Evolutionary conservation across 2,113 vertebrate species (phyloP), one percentile per base, ranked within the genome.

Genomic region (Tyto alba): DNA sequence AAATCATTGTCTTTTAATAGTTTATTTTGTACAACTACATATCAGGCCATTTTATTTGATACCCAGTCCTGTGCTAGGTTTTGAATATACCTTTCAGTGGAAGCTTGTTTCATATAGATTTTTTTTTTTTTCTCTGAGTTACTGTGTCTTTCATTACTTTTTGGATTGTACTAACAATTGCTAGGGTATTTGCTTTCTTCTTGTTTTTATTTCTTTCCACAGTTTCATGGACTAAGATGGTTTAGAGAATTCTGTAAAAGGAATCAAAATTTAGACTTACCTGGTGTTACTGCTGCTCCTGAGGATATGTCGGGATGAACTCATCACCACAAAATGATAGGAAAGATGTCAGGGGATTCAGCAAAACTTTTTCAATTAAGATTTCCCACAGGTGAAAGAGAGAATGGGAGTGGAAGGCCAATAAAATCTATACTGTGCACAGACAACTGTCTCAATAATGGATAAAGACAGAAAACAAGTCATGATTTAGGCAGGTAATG

Each of bases 21-120:
- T 57, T 90, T 63, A 5, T 67, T 85, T 68, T 60, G 4, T 34
- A 40, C 2, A 63, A 27, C 11, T 76, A 16, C 27, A 4, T 76
- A 62, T 26, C 4, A 16, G 32, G 7, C 10, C 1, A 36, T 91
- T 91, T 90, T 60, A 74, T 72, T 72, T 0, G 0, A 59, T 36
- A 64, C 5, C 9, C 9, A 59, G 5, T 64, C 32, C 9, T 2
- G 7, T 0, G 1, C 7, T 25, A 60, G 14, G 38, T 53, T 74
- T 71, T 89, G 23, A 87, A 43, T 43, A 41, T 30, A 55, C 9
- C 9, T 89, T 85, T 81, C n/a, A 27, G 14, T 72, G 43, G 22
- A 11, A 85, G 2, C 7, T 47, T 15, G 7, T 7, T 85, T 83
- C 11, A 55, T n/a, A 59, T 2, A 12, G 32, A 23, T 57, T 59